A percentile compares a stretch with the other conserved stretches of the same genome.
These are phyloP conservation scores for Chiridota heheva DNA, from an alignment of 35 echinoderm and acorn worm species.

Conservation along the genomic window DNA sequence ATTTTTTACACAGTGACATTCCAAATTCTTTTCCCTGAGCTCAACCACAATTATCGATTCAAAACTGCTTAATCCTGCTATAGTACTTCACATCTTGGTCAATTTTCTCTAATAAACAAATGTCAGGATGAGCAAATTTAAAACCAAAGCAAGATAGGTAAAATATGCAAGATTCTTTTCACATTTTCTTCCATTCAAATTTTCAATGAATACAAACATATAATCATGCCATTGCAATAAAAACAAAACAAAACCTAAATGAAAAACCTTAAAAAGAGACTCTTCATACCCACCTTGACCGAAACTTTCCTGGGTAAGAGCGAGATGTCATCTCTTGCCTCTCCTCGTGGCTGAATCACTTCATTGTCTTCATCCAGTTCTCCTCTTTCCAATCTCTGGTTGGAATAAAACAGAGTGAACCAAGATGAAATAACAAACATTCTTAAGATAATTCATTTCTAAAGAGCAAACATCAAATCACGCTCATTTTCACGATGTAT, in stretches of 20 bases:
- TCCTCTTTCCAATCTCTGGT: slow-evolving; percentile 88
- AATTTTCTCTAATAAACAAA: too few species aligned
- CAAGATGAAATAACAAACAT: neutral
- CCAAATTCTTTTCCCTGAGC: too few species aligned
- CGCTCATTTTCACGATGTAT: neutral
- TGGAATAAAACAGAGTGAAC: neutral
- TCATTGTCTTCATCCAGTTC: slow-evolving; percentile 96
- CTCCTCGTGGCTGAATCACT: slow-evolving; percentile 52
- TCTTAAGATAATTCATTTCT: neutral
- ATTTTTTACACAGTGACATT: neutral
- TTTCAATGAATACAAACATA: too few species aligned
- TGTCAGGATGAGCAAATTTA: too few species aligned
- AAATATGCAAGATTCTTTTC: too few species aligned
- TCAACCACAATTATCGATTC: too few species aligned
- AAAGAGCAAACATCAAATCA: neutral
- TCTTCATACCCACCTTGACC: slow-evolving; percentile 56
- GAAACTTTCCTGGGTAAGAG: slow-evolving; percentile 86
- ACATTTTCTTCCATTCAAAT: too few species aligned
- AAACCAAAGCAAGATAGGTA: too few species aligned
- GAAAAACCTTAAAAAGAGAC: neutral
- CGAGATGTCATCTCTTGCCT: slow-evolving; percentile 95
- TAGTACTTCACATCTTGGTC: too few species aligned
- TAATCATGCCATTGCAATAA: too few species aligned
- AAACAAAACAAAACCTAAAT: too few species aligned
- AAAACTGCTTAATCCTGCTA: too few species aligned